phyloP scores from a whole-genome alignment of 2,797 vertebrate species.

The Taenioides sp. region DNA sequence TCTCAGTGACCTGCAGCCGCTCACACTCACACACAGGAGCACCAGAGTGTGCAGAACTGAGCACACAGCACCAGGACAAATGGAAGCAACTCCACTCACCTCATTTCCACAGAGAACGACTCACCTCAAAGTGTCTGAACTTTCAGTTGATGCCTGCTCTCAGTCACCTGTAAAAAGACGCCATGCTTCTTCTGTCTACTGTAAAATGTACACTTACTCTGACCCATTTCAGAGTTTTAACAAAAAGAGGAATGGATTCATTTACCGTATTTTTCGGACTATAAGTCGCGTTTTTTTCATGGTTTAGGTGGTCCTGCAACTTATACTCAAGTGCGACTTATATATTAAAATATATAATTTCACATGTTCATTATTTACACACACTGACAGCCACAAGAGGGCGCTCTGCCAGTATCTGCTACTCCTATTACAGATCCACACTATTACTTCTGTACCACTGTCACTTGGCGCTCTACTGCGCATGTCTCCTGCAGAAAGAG shows the following conservation, averaged over 20 bases:
- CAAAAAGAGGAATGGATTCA: not conserved
- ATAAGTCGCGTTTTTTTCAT: too few relatives aligned
- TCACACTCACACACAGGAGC: conserved; percentile 21
- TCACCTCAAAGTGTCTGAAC: conserved; percentile 34
- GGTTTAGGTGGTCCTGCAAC: too few relatives aligned
- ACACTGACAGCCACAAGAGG: too few relatives aligned
- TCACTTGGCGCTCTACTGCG: too few relatives aligned
- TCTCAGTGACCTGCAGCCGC: conserved; percentile 30
- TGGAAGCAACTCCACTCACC: conserved; percentile 38
- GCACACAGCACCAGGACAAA: conserved; percentile 43
- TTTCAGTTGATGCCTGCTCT: conserved; percentile 31
- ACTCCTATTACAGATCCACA: too few relatives aligned
- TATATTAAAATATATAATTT: too few relatives aligned
- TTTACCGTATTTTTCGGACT: not conserved
- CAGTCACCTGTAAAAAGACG: conserved; percentile 27
- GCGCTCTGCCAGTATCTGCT: too few relatives aligned
- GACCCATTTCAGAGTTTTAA: not conserved
- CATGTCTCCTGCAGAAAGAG: too few relatives aligned
- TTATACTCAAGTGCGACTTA: too few relatives aligned
- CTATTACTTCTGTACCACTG: too few relatives aligned
- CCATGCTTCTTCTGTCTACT: not conserved
- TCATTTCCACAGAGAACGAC: conserved; percentile 48
- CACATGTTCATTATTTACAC: too few relatives aligned
- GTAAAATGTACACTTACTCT: not conserved
- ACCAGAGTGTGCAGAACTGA: conserved; percentile 26